Base-by-base conservation (phyloP, 2,797 vertebrate genomes). In the Neoniphon sammara region DNA sequence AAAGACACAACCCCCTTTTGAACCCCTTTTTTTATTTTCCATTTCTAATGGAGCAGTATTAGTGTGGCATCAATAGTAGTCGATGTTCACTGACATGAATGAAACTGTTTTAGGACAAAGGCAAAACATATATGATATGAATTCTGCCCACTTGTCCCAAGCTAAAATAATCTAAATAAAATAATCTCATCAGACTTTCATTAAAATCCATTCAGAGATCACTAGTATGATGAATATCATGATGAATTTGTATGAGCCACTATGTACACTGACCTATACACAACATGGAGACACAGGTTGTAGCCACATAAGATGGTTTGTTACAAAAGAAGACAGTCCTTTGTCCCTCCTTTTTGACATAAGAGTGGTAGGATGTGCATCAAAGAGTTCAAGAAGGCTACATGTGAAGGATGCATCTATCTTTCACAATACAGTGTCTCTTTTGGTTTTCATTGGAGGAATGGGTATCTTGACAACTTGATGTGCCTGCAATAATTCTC, bases 391-490 rank as follows among this genome's bases (percentile, higher is more conserved):
- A 64, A 46, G 63, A 77, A 81, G 80, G 49, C 47, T 59, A 79
- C 66, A 82, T 49, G 75, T 75, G 79, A 73, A 75, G 81, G 76
- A 67, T 78, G 78, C 73, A 81, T 81, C 77, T 69, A 79, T 81
- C 60, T 67, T 78, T 70, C 73, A 55, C 85, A 90, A 84, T 83
- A 87, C 88, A 84, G 80, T 84, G 78, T 86, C 92, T 90, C 80
- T 87, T 79, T 31, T 47, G 78, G 70, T 69, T 88, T 83, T 82
- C 81, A 84, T 79, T 77, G 86, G 90, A 78, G 66, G 78, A 93
- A 87, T 74, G 60, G 68, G 70, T 83, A 87, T 90, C 90, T 90
- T 93, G 93, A 94, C 93, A 93, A 91, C 85, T 93, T 93, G 90
- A 93, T 89, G 87, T 88, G 86, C 83, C 85, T 90, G 75, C 73